These are phyloP conservation scores for Orthosia incerta DNA, from an alignment of 2,888 invertebrate genomes.

Conservation along the genomic window DNA sequence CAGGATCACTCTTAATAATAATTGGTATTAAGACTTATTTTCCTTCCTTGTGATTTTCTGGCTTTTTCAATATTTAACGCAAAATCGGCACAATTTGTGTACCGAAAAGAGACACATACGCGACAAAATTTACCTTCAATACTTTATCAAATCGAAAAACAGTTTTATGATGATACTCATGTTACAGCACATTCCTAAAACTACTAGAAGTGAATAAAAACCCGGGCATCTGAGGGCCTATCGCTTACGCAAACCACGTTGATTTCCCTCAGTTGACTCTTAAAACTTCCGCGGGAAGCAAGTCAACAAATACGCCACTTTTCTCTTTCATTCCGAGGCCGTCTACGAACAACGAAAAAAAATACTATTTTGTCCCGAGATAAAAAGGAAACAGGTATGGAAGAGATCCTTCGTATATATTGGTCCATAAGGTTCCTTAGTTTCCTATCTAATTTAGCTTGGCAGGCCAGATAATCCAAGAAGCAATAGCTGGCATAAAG, in stretches of 20 bases:
- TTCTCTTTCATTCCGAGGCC: slow-evolving; percentile 40
- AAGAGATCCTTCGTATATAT: slow-evolving; percentile 48
- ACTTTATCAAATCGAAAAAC: not conserved
- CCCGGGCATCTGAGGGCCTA: not conserved
- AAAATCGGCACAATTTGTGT: not conserved
- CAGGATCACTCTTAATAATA: slow-evolving; percentile 28
- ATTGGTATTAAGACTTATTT: slow-evolving; percentile 26
- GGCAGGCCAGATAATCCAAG: slow-evolving; percentile 65
- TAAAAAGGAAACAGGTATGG: slow-evolving; percentile 45
- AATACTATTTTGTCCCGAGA: slow-evolving; percentile 40
- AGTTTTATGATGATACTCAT: not conserved
- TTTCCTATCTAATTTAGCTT: slow-evolving; percentile 64
- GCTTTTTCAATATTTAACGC: not conserved
- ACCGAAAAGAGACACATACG: too few species aligned
- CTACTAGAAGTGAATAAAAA: not conserved
- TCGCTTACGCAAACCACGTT: slow-evolving; percentile 45
- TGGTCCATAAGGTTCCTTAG: slow-evolving; percentile 37
- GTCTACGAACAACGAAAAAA: slow-evolving; percentile 40
- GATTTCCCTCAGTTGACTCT: slow-evolving; percentile 47
- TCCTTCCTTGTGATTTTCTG: slow-evolving; percentile 12
- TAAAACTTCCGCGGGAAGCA: slow-evolving; percentile 38
- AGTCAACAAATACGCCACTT: slow-evolving; percentile 51
- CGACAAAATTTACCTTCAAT: not conserved
- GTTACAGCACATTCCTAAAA: not conserved
- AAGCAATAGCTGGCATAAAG: slow-evolving; percentile 69